Evolutionary conservation across 1,140 invertebrate species (phyloP).

Genomic region (Potamilus streckersoni): DNA sequence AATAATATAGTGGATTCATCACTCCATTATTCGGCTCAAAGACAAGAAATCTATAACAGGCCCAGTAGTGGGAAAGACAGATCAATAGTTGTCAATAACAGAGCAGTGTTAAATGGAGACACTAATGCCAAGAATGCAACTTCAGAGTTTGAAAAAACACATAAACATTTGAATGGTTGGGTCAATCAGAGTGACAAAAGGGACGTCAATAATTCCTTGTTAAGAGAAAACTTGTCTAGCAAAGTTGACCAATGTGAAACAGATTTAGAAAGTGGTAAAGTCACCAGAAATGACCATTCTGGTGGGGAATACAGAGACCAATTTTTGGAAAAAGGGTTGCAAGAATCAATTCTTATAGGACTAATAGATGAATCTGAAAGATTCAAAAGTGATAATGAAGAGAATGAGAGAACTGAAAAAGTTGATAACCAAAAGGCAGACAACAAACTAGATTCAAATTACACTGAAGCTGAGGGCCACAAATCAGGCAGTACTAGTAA

Average conservation of each 20-base stretch:
- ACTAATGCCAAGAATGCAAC: background rate
- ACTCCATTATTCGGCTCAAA: slow-evolving; percentile 22
- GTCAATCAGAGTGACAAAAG: background rate
- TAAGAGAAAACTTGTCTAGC: slow-evolving; percentile 7
- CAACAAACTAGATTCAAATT: no score
- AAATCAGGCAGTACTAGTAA: no score
- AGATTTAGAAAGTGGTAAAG: background rate
- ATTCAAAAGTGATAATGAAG: slow-evolving; percentile 1
- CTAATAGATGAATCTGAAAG: no score
- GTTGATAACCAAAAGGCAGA: background rate
- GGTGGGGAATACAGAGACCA: background rate
- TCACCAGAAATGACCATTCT: background rate
- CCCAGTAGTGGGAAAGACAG: no score
- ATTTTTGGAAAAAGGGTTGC: no score
- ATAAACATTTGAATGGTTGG: background rate
- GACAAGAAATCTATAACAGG: slow-evolving; percentile 5
- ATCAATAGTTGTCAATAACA: background rate
- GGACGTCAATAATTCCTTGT: background rate
- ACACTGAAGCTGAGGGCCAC: no score
- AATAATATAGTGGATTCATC: slow-evolving; percentile 21
- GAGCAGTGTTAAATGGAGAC: background rate
- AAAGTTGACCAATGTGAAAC: slow-evolving; percentile 6
- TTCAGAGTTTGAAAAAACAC: background rate
- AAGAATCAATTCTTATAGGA: no score
- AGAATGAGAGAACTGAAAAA: slow-evolving; percentile 1